A percentile compares a stretch with the other conserved stretches of the same genome.
These are phyloP conservation scores for Larimichthys crocea DNA, from an alignment of 2,113 vertebrate species.

Conservation along the genomic window DNA sequence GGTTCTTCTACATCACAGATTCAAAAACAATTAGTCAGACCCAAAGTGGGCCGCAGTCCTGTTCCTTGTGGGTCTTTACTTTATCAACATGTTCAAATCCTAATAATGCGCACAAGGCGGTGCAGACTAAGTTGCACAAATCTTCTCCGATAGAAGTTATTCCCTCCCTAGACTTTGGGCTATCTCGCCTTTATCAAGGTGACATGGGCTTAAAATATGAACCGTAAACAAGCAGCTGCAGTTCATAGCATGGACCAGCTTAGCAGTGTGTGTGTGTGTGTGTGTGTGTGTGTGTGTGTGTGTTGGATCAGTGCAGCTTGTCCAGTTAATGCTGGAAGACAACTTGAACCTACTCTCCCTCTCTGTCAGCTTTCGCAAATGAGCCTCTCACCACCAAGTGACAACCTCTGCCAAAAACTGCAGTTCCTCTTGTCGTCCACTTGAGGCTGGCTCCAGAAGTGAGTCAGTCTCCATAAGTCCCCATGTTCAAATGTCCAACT, in stretches of 20 bases:
- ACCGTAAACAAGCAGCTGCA: constrained; percentile 4
- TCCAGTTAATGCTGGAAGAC: constrained; percentile 34
- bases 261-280: constrained; percentile 1
- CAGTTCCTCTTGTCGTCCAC: too few species aligned
- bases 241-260: background rate
- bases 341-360: background rate
- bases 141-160: background rate
- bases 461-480: too few species aligned
- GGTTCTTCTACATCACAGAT: constrained; percentile 48
- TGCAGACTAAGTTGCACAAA: background rate
- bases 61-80: constrained; percentile 22
- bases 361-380: background rate
- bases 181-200: background rate
- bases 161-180: fast-evolving
- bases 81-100: constrained; percentile 20
- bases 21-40: constrained; percentile 41
- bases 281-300: constrained; percentile 18
- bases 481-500: too few species aligned
- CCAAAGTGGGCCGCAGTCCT: constrained; percentile 35
- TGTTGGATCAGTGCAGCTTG: constrained; percentile 5
- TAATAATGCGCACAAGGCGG: background rate
- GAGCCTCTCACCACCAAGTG: background rate
- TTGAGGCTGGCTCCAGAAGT: too few species aligned
- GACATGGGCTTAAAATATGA: background rate
- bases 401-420: too few species aligned